Conservation (phyloP, 2,113 vertebrate species). For the Strix aluco region DNA sequence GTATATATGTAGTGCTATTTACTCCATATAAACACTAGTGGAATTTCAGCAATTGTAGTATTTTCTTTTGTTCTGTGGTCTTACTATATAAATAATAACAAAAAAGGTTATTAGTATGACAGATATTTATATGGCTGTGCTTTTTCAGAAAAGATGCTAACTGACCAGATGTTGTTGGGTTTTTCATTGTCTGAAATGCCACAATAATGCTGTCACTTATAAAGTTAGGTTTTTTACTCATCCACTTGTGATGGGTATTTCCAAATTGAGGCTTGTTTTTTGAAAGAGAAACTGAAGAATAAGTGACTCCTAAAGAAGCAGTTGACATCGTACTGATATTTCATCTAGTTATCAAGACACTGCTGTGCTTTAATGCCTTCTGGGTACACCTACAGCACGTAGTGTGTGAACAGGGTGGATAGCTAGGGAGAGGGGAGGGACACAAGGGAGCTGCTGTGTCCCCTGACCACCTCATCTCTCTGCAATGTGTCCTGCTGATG, state of each 20-base stretch:
- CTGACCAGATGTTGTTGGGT: neutral
- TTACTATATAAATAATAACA: neutral
- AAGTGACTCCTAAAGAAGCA: neutral
- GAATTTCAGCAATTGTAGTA: neutral
- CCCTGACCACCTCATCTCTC: rapidly evolving
- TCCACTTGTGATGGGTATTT: neutral
- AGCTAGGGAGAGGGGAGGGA: neutral
- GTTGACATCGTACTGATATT: neutral
- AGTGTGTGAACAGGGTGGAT: neutral
- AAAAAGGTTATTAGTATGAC: neutral
- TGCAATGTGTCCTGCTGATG: neutral
- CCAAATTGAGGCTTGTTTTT: neutral
- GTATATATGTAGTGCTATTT: neutral
- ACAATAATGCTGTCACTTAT: neutral
- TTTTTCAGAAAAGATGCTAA: neutral
- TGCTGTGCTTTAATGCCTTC: neutral
- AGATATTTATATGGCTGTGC: neutral
- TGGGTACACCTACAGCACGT: neutral
- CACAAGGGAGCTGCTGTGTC: neutral
- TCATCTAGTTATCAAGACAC: neutral
- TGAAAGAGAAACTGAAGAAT: neutral
- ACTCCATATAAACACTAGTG: neutral
- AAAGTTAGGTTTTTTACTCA: neutral
- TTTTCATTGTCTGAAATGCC: neutral
- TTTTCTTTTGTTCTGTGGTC: neutral